Conservation (phyloP, 2,797 vertebrate genomes). For the Distichodus sexfasciatus region DNA sequence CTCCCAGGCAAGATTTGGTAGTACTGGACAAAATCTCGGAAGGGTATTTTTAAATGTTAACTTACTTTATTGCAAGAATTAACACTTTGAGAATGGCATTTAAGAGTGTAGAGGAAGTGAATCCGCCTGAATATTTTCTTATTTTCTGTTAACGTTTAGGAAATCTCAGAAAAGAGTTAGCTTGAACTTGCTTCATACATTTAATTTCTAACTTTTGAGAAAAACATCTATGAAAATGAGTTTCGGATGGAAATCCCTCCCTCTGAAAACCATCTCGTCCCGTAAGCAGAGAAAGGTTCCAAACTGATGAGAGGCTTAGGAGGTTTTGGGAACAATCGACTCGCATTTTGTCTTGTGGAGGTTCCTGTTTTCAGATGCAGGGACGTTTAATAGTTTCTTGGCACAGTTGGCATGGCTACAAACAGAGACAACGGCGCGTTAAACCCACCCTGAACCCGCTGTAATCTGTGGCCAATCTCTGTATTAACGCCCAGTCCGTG, state of each 20-base stretch:
- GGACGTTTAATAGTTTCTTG: conserved; percentile 68
- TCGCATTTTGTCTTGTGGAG: conserved; percentile 58
- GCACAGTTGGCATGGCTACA: conserved; percentile 74
- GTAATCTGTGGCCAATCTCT: conserved; percentile 72
- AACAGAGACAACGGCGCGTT: conserved; percentile 57
- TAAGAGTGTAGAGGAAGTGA: too few species aligned
- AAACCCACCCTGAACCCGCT: conserved; percentile 66
- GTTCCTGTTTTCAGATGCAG: conserved; percentile 61
- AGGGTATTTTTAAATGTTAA: too few species aligned
- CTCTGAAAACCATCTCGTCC: conserved; percentile 57
- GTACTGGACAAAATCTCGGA: too few species aligned
- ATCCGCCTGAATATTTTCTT: conserved; percentile 22
- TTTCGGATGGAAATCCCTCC: conserved; percentile 55
- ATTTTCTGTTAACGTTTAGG: conserved; percentile 23
- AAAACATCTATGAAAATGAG: conserved; percentile 72
- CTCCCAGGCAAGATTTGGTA: too few species aligned
- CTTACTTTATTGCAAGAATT: too few species aligned
- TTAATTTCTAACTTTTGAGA: conserved; percentile 47
- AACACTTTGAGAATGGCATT: too few species aligned
- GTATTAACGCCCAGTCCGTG: conserved; percentile 67
- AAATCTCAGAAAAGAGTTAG: conserved; percentile 36
- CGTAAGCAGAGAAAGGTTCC: conserved; percentile 61
- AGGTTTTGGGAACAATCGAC: conserved; percentile 61
- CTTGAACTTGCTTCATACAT: conserved; percentile 36
- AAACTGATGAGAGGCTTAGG: conserved; percentile 75